Conservation (phyloP, 35 echinoderm and acorn worm genomes). For the Heliocidaris tuberculata region DNA sequence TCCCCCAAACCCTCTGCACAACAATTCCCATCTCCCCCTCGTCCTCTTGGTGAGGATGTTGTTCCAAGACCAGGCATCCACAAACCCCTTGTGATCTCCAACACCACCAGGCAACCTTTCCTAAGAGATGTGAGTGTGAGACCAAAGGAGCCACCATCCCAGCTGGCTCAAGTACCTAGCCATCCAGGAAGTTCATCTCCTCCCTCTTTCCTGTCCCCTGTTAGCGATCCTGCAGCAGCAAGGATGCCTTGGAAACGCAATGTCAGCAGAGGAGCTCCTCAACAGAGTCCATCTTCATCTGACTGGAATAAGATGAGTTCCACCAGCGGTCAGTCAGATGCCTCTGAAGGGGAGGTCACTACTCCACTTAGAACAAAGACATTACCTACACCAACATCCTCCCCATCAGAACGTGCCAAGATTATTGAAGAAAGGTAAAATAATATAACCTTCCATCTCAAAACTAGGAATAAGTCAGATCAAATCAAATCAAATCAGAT, state of each 20-base stretch:
- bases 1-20: not conserved
- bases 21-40: not conserved
- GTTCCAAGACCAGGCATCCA: not conserved
- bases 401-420: not conserved
- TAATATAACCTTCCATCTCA: not conserved
- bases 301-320: slow-evolving; percentile 32
- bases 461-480: not conserved
- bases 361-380: not conserved
- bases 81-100: not conserved
- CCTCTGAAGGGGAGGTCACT: not conserved
- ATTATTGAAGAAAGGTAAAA: slow-evolving; percentile 34
- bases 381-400: not conserved
- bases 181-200: not conserved
- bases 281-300: not conserved
- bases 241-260: not conserved
- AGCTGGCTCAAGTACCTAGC: not conserved
- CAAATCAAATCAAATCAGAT: not conserved
- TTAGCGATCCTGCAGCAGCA: not conserved
- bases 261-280: not conserved
- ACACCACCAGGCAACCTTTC: slow-evolving; percentile 8
- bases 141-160: not conserved
- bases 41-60: no score
- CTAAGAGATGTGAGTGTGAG: not conserved
- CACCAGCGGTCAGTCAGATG: not conserved
- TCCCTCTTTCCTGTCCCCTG: slow-evolving; percentile 9